Evolutionary conservation across 1,140 invertebrate genomes (phyloP).

Genomic region (Matsumurasca onukii): DNA sequence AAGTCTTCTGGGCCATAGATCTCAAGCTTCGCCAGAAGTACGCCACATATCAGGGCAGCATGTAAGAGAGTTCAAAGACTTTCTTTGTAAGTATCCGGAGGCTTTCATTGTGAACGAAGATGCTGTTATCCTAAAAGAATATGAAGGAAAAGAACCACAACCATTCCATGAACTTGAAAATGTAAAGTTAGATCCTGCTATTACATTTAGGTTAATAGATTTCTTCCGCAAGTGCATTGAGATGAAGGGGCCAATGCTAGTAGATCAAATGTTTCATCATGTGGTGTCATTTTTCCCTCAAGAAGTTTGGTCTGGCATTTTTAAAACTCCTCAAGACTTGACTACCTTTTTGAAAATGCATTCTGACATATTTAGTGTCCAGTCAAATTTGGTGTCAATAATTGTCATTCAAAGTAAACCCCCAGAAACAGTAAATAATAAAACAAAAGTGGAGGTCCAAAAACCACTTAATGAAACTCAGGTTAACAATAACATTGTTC

Average conservation of each 20-base stretch:
- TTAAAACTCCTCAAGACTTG: conserved; percentile 83
- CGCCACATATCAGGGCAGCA: conserved; percentile 93
- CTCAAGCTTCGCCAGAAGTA: conserved; percentile 92
- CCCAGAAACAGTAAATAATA: background rate
- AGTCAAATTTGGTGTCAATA: conserved; percentile 83
- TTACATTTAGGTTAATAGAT: conserved; percentile 71
- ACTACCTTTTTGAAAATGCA: conserved; percentile 87
- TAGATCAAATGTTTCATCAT: conserved; percentile 82
- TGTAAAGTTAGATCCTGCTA: conserved; percentile 76
- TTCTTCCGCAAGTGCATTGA: conserved; percentile 78
- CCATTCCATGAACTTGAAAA: conserved; percentile 66
- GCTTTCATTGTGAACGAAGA: conserved; percentile 89
- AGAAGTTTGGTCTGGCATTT: conserved; percentile 76
- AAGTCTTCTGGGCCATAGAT: conserved; percentile 88
- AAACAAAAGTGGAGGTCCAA: conserved; percentile 24
- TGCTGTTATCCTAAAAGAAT: conserved; percentile 70
- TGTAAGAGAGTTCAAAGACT: conserved; percentile 91
- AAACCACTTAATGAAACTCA: background rate
- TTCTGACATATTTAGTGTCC: conserved; percentile 86
- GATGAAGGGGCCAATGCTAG: conserved; percentile 73
- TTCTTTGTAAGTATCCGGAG: conserved; percentile 80
- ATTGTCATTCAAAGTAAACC: conserved; percentile 29
- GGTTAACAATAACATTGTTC: background rate
- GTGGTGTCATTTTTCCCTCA: conserved; percentile 76
- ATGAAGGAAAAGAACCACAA: conserved; percentile 56